Evolutionary conservation across 2,888 invertebrate genomes (phyloP).

Genomic region (Spodoptera exigua): DNA sequence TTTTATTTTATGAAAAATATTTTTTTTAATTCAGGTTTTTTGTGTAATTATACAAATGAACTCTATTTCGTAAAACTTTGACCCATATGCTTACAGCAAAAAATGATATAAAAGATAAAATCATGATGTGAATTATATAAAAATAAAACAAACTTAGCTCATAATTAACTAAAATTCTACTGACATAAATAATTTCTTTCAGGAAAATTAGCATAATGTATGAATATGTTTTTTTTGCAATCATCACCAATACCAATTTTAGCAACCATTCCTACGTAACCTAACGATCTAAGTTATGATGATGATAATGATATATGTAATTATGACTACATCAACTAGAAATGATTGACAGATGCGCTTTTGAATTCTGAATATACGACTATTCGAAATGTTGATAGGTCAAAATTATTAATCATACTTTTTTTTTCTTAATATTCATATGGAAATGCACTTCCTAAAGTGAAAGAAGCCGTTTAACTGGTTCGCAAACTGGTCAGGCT

Average conservation of each 20-base stretch:
- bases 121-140: no score
- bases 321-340: slow-evolving; percentile 14
- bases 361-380: neutral
- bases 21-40: no score
- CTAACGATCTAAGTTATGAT: slow-evolving; percentile 20
- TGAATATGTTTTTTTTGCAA: slow-evolving; percentile 7
- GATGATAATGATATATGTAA: slow-evolving; percentile 6
- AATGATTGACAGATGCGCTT: slow-evolving; percentile 4
- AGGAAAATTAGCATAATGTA: slow-evolving; percentile 7
- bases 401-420: slow-evolving; percentile 11
- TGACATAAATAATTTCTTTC: neutral
- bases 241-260: slow-evolving; percentile 19
- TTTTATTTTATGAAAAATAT: no score
- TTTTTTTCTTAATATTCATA: slow-evolving; percentile 16
- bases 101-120: no score
- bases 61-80: no score
- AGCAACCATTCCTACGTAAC: slow-evolving; percentile 3
- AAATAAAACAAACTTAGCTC: no score
- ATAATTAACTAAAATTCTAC: no score
- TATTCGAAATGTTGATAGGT: slow-evolving; percentile 8
- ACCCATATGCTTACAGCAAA: no score
- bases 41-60: no score
- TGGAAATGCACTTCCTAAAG: slow-evolving; percentile 42
- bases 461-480: slow-evolving; percentile 48
- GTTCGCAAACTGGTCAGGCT: slow-evolving; percentile 35